These are phyloP conservation scores for Bimastos eiseni DNA, from an alignment of 2,888 invertebrate genomes.

Conservation along the genomic window DNA sequence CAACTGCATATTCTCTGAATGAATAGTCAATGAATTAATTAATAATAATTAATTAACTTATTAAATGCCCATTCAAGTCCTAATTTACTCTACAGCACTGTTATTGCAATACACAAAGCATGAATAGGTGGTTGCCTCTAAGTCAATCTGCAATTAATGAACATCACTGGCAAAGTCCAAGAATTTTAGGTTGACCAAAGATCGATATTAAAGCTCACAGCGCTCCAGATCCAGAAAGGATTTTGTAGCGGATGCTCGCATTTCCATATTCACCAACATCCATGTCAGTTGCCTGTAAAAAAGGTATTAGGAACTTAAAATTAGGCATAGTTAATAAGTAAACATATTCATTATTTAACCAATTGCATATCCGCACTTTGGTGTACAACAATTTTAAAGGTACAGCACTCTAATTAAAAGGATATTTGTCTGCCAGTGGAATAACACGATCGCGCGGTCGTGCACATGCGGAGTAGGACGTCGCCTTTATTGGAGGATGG, in stretches of 20 bases:
- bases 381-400: no score
- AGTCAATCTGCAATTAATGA: neutral
- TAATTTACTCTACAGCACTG: neutral
- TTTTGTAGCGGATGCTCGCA: constrained; percentile 32
- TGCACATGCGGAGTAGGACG: no score
- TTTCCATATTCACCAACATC: constrained; percentile 34
- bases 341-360: no score
- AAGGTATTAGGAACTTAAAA: neutral
- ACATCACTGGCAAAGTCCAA: neutral
- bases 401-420: no score
- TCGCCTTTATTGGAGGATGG: no score
- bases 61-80: neutral
- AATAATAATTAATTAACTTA: neutral
- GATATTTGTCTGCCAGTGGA: no score
- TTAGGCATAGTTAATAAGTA: neutral
- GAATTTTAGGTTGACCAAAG: neutral
- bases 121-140: neutral
- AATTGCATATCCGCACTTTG: no score
- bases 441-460: no score
- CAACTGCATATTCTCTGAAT: neutral
- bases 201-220: constrained; percentile 68
- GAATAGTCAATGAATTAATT: neutral
- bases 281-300: constrained; percentile 30
- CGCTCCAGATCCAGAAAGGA: constrained; percentile 13
- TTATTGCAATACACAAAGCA: neutral